Evolutionary conservation across 2,797 vertebrate genomes (phyloP).

Genomic region (Limosa lapponica): DNA sequence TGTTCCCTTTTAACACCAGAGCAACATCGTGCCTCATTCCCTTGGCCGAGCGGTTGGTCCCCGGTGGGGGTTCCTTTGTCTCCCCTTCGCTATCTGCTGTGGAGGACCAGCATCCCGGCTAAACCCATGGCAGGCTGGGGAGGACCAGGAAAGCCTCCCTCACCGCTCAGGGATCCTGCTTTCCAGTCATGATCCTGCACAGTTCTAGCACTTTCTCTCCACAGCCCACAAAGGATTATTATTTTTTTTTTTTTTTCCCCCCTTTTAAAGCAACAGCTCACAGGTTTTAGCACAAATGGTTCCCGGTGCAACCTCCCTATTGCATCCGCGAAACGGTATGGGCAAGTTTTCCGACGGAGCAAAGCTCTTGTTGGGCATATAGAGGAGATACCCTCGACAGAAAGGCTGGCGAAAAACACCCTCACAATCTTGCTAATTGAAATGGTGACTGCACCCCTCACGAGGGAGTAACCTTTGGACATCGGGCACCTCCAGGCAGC

Average conservation of each 20-base stretch:
- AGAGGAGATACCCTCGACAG: not conserved
- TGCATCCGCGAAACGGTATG: fast-evolving
- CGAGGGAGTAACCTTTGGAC: not conserved
- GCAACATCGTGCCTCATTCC: constrained; percentile 81
- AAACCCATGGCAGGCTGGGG: constrained; percentile 67
- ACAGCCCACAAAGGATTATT: constrained; percentile 80
- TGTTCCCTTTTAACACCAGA: constrained; percentile 74
- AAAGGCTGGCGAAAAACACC: not conserved
- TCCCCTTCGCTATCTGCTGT: constrained; percentile 67
- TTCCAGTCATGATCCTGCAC: constrained; percentile 84
- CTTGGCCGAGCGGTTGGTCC: constrained; percentile 60
- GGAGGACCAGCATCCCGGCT: constrained; percentile 69
- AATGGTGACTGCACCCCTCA: not conserved
- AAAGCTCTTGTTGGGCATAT: fast-evolving
- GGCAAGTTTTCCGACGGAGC: not conserved
- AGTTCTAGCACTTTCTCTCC: constrained; percentile 87
- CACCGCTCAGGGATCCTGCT: constrained; percentile 80
- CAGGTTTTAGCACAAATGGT: constrained; percentile 59
- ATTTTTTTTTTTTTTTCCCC: constrained; percentile 48
- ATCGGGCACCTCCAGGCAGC: fast-evolving
- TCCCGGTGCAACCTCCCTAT: constrained; percentile 46
- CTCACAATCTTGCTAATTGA: fast-evolving
- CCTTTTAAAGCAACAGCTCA: constrained; percentile 83
- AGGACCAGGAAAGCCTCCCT: constrained; percentile 74
- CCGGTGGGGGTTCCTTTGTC: constrained; percentile 49